Percentiles rank a stretch among this genome's conserved stretches.
Conservation (phyloP, 35 echinoderm and acorn worm species). For the Lytechinus pictus region DNA sequence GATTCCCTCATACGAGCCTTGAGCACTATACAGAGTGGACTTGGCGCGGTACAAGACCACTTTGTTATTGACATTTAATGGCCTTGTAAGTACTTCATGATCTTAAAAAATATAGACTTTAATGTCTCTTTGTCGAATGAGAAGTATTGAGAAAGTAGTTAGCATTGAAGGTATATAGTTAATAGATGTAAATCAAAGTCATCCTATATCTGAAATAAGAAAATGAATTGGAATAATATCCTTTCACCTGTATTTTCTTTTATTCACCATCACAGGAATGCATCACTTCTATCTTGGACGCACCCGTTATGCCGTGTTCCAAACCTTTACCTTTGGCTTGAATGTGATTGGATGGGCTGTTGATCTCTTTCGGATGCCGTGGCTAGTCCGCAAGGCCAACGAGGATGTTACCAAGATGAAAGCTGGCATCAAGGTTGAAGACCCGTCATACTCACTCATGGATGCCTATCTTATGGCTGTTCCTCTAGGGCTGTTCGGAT, state of each 20-base stretch:
- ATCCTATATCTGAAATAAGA: too few species aligned
- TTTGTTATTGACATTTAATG: too few species aligned
- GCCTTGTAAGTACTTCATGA: too few species aligned
- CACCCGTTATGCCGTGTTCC: constrained; percentile 45
- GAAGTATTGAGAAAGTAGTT: too few species aligned
- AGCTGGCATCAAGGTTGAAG: neutral
- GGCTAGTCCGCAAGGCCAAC: constrained; percentile 65
- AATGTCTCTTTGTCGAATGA: too few species aligned
- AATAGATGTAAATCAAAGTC: too few species aligned
- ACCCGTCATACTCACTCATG: neutral
- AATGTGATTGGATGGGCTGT: constrained; percentile 66
- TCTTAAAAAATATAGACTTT: too few species aligned
- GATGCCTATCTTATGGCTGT: constrained; percentile 63
- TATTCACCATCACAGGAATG: constrained; percentile 43
- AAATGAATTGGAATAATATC: too few species aligned
- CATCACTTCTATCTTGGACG: constrained; percentile 69
- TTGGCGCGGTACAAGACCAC: too few species aligned
- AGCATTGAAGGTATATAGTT: too few species aligned
- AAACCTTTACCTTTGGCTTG: constrained; percentile 61
- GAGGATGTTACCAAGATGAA: neutral
- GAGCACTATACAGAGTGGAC: too few species aligned
- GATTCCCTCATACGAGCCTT: too few species aligned
- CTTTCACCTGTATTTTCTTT: neutral
- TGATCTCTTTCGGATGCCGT: constrained; percentile 65
- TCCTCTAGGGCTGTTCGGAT: constrained; percentile 65